Conservation (phyloP, 2,113 vertebrate species). For the Rhinolophus sinicus region DNA sequence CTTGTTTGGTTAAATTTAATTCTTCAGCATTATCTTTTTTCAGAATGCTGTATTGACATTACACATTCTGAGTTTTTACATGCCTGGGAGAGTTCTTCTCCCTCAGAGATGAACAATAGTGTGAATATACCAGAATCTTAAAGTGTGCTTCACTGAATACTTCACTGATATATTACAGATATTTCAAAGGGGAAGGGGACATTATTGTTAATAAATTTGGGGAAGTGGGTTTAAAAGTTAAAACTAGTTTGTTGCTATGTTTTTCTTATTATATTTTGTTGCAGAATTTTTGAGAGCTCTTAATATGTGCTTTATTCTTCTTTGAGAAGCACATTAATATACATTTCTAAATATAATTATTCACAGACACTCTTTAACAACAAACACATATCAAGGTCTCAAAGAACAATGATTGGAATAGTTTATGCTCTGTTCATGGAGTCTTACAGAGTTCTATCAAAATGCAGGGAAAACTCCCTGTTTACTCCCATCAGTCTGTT, state of each 20-base stretch:
- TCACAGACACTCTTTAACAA: neutral
- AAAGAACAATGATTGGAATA: neutral
- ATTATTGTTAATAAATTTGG: neutral
- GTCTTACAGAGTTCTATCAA: neutral
- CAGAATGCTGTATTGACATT: neutral
- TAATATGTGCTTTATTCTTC: neutral
- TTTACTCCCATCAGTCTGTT: neutral
- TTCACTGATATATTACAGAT: neutral
- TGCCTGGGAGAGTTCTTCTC: neutral
- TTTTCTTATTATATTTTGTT: neutral
- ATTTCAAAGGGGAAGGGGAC: neutral
- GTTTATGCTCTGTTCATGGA: neutral
- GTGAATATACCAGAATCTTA: neutral
- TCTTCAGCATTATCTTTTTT: slow-evolving; percentile 7
- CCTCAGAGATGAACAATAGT: neutral
- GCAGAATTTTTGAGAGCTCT: neutral
- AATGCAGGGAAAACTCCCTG: neutral
- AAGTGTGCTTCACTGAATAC: neutral
- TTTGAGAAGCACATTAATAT: neutral
- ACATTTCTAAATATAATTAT: neutral
- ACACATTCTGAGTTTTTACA: neutral
- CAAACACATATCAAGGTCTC: neutral
- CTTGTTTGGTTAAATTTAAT: neutral
- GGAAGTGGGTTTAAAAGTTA: neutral
- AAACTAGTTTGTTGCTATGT: neutral